These are phyloP conservation scores for Picus viridis DNA, from an alignment of 2,797 vertebrate genomes.

Conservation along the genomic window DNA sequence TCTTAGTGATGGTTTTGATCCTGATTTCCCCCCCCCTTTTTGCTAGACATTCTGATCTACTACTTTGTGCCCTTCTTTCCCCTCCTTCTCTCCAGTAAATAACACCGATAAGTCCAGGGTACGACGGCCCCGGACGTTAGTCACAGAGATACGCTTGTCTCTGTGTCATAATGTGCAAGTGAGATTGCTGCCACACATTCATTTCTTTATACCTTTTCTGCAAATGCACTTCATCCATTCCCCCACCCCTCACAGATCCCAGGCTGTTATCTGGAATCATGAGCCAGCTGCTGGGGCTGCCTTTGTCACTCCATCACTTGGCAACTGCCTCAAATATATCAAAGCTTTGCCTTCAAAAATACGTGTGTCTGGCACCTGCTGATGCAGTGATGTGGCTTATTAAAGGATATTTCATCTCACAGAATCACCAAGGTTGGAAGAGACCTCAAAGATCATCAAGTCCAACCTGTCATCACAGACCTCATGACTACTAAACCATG, in stretches of 20 bases:
- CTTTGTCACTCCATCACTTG: not conserved
- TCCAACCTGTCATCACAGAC: no score
- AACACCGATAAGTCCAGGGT: not conserved
- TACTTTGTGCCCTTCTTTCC: not conserved
- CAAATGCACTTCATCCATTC: not conserved
- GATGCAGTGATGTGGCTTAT: not conserved
- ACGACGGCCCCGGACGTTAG: not conserved
- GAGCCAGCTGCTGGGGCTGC: not conserved
- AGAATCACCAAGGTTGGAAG: not conserved
- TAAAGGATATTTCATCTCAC: not conserved
- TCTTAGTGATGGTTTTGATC: not conserved
- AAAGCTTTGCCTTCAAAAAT: not conserved
- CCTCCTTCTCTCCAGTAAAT: not conserved
- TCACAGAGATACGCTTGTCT: not conserved
- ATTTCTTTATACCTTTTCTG: not conserved
- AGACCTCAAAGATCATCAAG: no score
- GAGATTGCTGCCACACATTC: not conserved
- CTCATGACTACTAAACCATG: no score
- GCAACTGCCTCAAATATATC: not conserved
- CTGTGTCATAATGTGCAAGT: not conserved
- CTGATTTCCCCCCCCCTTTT: not conserved
- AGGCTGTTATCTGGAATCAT: not conserved
- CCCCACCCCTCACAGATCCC: not conserved
- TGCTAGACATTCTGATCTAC: not conserved
- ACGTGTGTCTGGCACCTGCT: not conserved